Base-by-base conservation (phyloP, 2,113 vertebrate genomes). In the Callaeas wilsoni region DNA sequence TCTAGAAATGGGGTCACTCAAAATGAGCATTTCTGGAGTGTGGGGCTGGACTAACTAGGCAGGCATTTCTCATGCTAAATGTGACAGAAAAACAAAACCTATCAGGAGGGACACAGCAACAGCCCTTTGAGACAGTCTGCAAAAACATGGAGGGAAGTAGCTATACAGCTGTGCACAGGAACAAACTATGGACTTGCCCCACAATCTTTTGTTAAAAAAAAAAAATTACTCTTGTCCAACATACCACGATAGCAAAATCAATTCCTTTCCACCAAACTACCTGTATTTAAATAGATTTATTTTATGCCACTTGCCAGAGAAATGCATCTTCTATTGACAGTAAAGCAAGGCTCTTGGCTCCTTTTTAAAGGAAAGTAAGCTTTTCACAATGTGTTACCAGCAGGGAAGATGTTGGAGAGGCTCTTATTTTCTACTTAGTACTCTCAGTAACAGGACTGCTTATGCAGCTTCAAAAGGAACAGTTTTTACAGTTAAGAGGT, bases 281-380 rank as follows among this genome's bases (percentile, higher is more conserved):
- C 90, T 88, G 75, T 86, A 83, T 91, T 96, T 83, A 94, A 90
- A 95, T 73, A 73, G 75, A 96, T 86, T 69, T 94, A 89, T 91
- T 92, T 95, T 81, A 69, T 7, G 0, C 26, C 3, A 0, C 39
- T 93, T 16, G 32, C 85, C 55, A 80, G 59, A 94, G 63, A 90
- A 92, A 88, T 62, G 55, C 50, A 89, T 80, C 79, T 94, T 83
- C 92, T 88, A 73, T 20, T 92, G 80, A 78, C 83, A 94, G 57
- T 15, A 60, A 69, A 90, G 79, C 42, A 86, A 84, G 26, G 47
- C 35, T 90, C 35, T 88, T 77, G 14, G 25, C 59, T 69, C 60
- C 42, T 88, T 91, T 84, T 84, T 80, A 90, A 94, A 81, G 55
- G 63, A 76, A 70, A 68, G 21, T 68, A 84, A 93, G 90, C 16